Percentiles rank a stretch among this genome's conserved stretches.
phyloP scores from a whole-genome alignment of 2,797 vertebrate species.

The Artibeus jamaicensis region DNA sequence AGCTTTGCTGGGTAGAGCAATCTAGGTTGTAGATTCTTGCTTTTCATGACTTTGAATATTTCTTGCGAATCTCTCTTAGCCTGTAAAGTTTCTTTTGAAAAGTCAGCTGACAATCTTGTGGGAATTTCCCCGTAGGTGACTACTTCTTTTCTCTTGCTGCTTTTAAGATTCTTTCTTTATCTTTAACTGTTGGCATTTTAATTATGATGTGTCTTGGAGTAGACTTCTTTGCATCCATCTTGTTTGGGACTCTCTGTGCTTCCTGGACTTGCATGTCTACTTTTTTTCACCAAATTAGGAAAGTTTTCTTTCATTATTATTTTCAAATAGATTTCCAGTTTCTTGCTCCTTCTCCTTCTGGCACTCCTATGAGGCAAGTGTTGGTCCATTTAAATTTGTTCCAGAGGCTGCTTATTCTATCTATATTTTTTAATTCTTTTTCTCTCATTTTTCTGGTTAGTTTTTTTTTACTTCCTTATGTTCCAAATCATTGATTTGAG shows the following conservation, averaged over 20 bases:
- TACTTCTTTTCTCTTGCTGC: neutral
- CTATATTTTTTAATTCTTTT: neutral
- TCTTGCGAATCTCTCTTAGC: neutral
- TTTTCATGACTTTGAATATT: neutral
- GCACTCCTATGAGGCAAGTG: neutral
- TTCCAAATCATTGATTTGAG: neutral
- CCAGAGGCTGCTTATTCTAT: neutral
- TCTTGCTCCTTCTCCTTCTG: neutral
- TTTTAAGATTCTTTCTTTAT: neutral
- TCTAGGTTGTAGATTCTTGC: neutral
- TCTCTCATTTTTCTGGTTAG: neutral
- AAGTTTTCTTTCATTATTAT: neutral
- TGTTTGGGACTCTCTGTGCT: neutral
- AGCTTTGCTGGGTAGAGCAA: neutral
- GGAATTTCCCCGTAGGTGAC: neutral
- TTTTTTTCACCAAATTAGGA: neutral
- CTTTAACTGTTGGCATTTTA: neutral
- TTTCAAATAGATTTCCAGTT: neutral
- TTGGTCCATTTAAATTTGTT: neutral
- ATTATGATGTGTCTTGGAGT: neutral
- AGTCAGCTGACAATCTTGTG: neutral
- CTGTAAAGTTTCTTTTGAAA: neutral
- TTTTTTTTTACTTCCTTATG: neutral
- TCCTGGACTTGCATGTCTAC: neutral
- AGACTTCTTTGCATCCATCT: neutral